Base-by-base conservation (phyloP, 2,797 vertebrate genomes). In the Capromys pilorides region DNA sequence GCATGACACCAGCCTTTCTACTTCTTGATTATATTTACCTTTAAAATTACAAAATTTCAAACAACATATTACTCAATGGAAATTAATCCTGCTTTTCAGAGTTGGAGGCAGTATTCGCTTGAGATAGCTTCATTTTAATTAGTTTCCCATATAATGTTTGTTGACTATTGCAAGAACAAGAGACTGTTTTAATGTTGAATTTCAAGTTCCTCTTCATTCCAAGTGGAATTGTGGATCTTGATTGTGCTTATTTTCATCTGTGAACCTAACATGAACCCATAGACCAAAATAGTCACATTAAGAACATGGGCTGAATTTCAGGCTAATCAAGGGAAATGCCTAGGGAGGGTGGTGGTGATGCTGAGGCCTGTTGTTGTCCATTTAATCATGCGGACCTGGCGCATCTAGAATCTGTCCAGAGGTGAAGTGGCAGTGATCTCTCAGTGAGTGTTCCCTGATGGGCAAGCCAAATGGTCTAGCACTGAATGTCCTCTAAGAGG, bases 301-400 rank as follows among this genome's bases (percentile, higher is more conserved):
- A 95, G 94, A 97, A 78, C 71, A 93, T 75, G 83, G 87, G 93
- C 93, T 97, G 88, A 88, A 94, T 97, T 96, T 97, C 93, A 97
- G 93, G 84, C 96, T 97, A 97, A 97, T 97, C 95, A 97, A 82
- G 95, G 96, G 96, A 97, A 96, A 97, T 97, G 96, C 96, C 96
- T 96, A 90, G 90, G 92, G 93, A 97, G 97, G 97, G 95, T 97
- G 97, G 96, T 95, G 96, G 84, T 86, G 71, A 69, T 62, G 12
- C 49, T 77, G 88, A 75, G 69, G 95, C 95, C 89, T 95, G 94
- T 67, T 90, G 93, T n/a, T 96, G 88, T 45, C 94, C 41, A 12
- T 88, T 96, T 96, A 93, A 97, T 97, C 96, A 95, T 11, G 1
- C 94, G 95, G 97, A 93, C 86, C 62, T 90, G 95, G 31, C 51